Base-by-base conservation (phyloP, 2,888 invertebrate species). In the Coelogynopora nodosa region DNA sequence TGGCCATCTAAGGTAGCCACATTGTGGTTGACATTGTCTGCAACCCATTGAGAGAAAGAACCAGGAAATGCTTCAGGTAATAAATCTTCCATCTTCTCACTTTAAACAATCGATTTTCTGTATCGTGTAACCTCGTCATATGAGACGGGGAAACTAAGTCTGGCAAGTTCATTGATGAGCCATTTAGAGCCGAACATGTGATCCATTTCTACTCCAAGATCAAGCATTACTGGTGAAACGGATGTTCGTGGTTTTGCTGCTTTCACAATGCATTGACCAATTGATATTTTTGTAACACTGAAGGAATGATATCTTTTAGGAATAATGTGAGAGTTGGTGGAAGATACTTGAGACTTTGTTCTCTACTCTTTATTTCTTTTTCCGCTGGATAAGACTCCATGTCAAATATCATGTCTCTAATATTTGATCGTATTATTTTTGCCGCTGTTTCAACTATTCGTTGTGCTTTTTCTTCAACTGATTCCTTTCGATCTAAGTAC, bases 111-210 rank as follows among this genome's bases (percentile, higher is more conserved):
- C 23, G 80, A 80, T 80, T 80, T 10, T n/a, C 80, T 80, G 28
- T 80, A 80, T 23, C 80, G 80, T 80, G 80, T 80, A 80, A 80
- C 80, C 80, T 80, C n/a, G 28, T 80, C 80, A 27, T 10, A 80
- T 27, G 80, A 80, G n/a, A 80, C 80, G 10, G n/a, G n/a, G 28
- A 80, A 80, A 80, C n/a, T n/a, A 26, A 80, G 80, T 2, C 80
- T 80, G 80, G 80, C 80, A 80, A 80, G 5, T 80, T 80, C 67
- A 13, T 67, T 67, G 13, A 67, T 67, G 67, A 67, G 67, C 80
- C 80, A 80, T 80, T 80, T 80, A 80, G 80, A 80, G 23, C 80
- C 80, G n/a, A 80, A 80, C 80, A 80, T 80, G 28, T 80, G 80
- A 80, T 80, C 80, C 28, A 80, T 10, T 80, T 80, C 2, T 80